Evolutionary conservation across 2,113 vertebrate genomes (phyloP).

Genomic region (Syngnathus scovelli): DNA sequence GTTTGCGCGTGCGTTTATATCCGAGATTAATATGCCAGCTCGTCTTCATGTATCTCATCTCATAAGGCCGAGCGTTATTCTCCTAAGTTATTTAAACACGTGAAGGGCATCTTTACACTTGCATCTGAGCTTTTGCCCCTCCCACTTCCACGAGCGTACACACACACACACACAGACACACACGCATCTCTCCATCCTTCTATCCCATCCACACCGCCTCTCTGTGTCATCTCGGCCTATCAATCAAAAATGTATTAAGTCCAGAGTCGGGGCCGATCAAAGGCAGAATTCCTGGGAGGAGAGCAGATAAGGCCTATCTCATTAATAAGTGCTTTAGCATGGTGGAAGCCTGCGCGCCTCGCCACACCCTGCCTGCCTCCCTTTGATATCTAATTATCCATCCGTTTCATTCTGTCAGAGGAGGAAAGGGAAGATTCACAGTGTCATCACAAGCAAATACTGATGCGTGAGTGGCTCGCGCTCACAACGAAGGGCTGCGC

Average conservation of each 20-base stretch:
- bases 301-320: constrained; percentile 79
- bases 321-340: constrained; percentile 81
- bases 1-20: constrained; percentile 1
- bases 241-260: constrained; percentile 82
- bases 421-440: constrained; percentile 57
- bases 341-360: constrained; percentile 62
- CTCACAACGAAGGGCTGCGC: constrained; percentile 40
- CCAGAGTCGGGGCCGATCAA: constrained; percentile 76
- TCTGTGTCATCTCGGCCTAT: constrained; percentile 76
- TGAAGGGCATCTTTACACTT: constrained; percentile 68
- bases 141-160: constrained; percentile 6
- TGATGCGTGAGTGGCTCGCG: constrained; percentile 42
- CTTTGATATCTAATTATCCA: constrained; percentile 81
- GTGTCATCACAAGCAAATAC: constrained; percentile 59
- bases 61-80: constrained; percentile 38
- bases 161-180: constrained; percentile 8
- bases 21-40: constrained; percentile 32
- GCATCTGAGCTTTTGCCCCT: constrained; percentile 47
- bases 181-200: constrained; percentile 39
- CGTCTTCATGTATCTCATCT: constrained; percentile 25
- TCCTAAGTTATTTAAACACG: constrained; percentile 62
- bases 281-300: constrained; percentile 80
- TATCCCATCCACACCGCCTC: constrained; percentile 54
- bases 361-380: constrained; percentile 71
- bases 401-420: constrained; percentile 71